phyloP scores from a whole-genome alignment of 92 coral and sea anemone species.

The Parazoanthus swiftii region DNA sequence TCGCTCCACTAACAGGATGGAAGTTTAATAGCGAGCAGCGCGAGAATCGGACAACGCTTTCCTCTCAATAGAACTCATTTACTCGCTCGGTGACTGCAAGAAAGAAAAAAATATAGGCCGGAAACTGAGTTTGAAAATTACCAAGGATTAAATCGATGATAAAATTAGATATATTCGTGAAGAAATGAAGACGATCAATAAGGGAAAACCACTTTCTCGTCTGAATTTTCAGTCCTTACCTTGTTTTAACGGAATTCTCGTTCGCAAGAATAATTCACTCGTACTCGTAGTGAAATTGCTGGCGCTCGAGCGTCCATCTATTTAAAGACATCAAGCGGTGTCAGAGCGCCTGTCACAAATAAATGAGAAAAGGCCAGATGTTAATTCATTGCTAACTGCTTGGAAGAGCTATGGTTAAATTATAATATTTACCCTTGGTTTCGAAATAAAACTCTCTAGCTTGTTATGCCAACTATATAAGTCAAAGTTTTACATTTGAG shows the following conservation, averaged over 20 bases:
- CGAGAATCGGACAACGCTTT: constrained; percentile 35
- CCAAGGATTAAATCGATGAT: constrained; percentile 5
- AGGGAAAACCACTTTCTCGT: neutral
- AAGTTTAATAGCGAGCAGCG: constrained; percentile 51
- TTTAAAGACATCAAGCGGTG: constrained; percentile 40
- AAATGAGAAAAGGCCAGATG: constrained; percentile 35
- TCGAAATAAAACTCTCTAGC: neutral
- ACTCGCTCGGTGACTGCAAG: constrained; percentile 64
- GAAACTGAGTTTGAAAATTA: constrained; percentile 35
- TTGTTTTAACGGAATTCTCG: constrained; percentile 31
- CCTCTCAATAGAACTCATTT: constrained; percentile 55
- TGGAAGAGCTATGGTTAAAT: neutral
- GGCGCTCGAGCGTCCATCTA: constrained; percentile 30
- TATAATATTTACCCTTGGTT: neutral
- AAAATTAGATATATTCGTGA: constrained; percentile 8
- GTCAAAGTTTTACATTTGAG: neutral
- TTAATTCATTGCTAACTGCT: constrained; percentile 4
- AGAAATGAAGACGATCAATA: constrained; percentile 4
- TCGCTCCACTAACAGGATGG: constrained; percentile 63
- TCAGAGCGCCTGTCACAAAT: constrained; percentile 37
- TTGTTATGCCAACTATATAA: neutral
- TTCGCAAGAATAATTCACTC: constrained; percentile 15
- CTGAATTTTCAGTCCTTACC: constrained; percentile 25
- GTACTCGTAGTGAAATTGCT: constrained; percentile 18
- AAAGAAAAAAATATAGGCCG: constrained; percentile 76